phyloP scores from a whole-genome alignment of 2,797 vertebrate species.

The Borostomias antarcticus region DNA sequence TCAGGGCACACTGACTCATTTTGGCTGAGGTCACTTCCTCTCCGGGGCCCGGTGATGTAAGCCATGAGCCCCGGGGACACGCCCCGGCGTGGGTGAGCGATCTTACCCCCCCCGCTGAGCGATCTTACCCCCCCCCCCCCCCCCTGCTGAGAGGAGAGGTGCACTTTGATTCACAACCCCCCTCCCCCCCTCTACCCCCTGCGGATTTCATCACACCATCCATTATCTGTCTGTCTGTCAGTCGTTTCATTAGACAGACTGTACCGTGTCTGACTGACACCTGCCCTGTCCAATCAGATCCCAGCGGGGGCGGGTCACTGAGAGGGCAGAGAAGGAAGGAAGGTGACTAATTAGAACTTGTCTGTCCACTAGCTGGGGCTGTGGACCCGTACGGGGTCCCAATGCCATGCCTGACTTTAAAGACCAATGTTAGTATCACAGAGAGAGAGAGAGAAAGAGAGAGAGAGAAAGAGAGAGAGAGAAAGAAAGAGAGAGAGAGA shows the following conservation, averaged over 20 bases:
- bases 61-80: slow-evolving; percentile 53
- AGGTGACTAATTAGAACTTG: neutral
- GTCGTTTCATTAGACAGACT: neutral
- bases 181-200: too few relatives aligned
- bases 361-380: slow-evolving; percentile 2
- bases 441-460: neutral
- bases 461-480: neutral
- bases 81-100: neutral
- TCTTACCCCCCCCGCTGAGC: slow-evolving; percentile 35
- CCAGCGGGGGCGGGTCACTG: neutral
- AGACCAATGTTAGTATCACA: neutral
- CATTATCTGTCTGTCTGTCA: neutral
- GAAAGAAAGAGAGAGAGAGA: neutral
- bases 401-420: neutral
- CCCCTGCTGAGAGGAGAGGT: slow-evolving; percentile 38
- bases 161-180: neutral
- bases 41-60: slow-evolving; percentile 48
- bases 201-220: neutral
- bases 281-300: neutral
- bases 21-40: slow-evolving; percentile 62
- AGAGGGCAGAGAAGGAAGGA: neutral
- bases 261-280: neutral
- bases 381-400: neutral
- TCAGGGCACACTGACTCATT: slow-evolving; percentile 52
- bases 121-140: slow-evolving; percentile 67